phyloP scores from a whole-genome alignment of 2,113 vertebrate species.

The Albula goreensis region DNA sequence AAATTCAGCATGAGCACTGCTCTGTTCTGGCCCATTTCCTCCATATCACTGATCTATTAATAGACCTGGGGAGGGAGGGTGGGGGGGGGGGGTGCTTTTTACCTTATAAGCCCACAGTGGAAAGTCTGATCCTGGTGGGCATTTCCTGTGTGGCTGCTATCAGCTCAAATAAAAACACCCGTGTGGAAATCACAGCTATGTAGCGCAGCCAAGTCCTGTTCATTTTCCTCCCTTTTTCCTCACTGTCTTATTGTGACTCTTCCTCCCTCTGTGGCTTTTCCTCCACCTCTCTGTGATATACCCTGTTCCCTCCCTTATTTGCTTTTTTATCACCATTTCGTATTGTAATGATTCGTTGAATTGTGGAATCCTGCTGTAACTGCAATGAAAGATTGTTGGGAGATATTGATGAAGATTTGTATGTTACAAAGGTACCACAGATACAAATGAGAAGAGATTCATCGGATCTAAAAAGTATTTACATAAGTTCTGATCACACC shows the following conservation, averaged over 20 bases:
- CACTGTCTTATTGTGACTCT: neutral
- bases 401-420: neutral
- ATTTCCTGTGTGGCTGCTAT: conserved; percentile 63
- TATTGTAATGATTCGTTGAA: neutral
- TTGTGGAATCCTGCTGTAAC: neutral
- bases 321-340: neutral
- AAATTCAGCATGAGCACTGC: neutral
- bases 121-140: conserved; percentile 45
- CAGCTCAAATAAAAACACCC: conserved; percentile 56
- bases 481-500: conserved; percentile 45
- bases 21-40: neutral
- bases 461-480: conserved; percentile 27
- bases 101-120: conserved; percentile 43
- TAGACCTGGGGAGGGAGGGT: neutral
- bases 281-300: neutral
- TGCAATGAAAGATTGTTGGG: too few relatives aligned
- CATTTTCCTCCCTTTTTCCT: conserved; percentile 19
- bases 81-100: conserved; percentile 34
- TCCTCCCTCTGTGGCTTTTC: neutral
- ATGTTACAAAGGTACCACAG: neutral
- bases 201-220: conserved; percentile 47
- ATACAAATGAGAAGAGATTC: neutral
- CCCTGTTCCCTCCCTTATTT: neutral
- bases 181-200: conserved; percentile 52
- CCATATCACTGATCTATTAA: neutral